Base-by-base conservation (phyloP, 2,797 vertebrate species). In the Ceryle rudis region DNA sequence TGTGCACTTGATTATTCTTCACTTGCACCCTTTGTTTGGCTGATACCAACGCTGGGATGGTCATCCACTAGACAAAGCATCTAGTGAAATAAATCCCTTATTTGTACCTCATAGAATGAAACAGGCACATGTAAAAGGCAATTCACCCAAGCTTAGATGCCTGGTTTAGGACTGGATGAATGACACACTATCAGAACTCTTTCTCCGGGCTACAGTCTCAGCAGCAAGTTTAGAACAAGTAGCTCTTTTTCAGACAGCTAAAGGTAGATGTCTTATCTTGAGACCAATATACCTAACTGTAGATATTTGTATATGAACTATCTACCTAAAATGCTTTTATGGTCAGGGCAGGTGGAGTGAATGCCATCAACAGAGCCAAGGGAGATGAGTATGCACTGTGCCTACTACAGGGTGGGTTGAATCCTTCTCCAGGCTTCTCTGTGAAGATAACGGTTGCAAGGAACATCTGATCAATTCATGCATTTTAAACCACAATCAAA, bases 331-430 rank as follows among this genome's bases (percentile, higher is more conserved):
- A 26, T 65, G 26, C 52, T 78, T 15, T 54, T 72, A 41, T 2
- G 5, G 14, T 37, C 65, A 67, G 70, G 28, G 31, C 39, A 52
- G 37, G 29, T 57, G 73, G 31, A 6, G 20, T 61, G 33, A 60
- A 44, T 79, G 37, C 11, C 57, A 86, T 25, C 54, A 72, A 28
- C 6, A 66, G 28, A 75, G 29, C 22, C 51, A 61, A 70, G 39
- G 26, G n/a, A 73, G 15, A 31, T 19, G 5, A 75, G 18, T 28
- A 29, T 7, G 7, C 14, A 11, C 13, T 9, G 11, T 3, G 1
- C 28, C 29, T 71, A 1, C 33, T 37, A 8, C 0, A 0, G 11
- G 9, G 14, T 69, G 31, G 22, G 18, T 16, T 0, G 0, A 39
- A 29, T n/a, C 10, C 11, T 81, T 69, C 49, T 80, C 58, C 42